Evolutionary conservation across 2,888 invertebrate species (phyloP).

Genomic region (Caenorhabditis becei): DNA sequence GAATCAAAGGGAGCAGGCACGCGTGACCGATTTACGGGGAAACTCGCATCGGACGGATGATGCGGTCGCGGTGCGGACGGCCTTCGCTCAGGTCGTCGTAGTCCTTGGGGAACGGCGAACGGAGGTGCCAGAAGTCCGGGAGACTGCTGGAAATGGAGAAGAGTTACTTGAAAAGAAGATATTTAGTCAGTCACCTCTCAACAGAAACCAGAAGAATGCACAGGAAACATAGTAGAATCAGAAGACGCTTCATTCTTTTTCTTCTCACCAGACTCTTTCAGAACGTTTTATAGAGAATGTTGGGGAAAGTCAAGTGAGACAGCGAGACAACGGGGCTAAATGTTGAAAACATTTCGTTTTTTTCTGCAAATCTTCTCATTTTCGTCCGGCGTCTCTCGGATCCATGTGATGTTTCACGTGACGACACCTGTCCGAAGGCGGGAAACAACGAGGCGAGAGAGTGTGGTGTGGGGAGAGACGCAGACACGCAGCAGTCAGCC

Average conservation of each 20-base stretch:
- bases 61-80: slow-evolving; percentile 29
- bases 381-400: slow-evolving; percentile 14
- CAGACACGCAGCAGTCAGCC: slow-evolving; percentile 39
- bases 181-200: slow-evolving; percentile 28
- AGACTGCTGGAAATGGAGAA: slow-evolving; percentile 46
- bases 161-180: not conserved
- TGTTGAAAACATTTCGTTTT: slow-evolving; percentile 58
- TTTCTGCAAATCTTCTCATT: slow-evolving; percentile 47
- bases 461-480: slow-evolving; percentile 9
- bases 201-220: slow-evolving; percentile 39
- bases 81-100: slow-evolving; percentile 39
- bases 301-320: slow-evolving; percentile 13
- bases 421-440: slow-evolving; percentile 43
- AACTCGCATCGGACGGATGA: slow-evolving; percentile 47
- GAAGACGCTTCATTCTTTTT: slow-evolving; percentile 15
- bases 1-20: not conserved
- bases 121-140: slow-evolving; percentile 52
- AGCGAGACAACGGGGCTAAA: slow-evolving; percentile 13
- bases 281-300: slow-evolving; percentile 17
- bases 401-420: slow-evolving; percentile 3
- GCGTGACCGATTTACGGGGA: slow-evolving; percentile 13
- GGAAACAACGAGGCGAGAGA: slow-evolving; percentile 31
- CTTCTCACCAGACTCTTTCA: no score
- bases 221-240: slow-evolving; percentile 18
- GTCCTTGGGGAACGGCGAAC: slow-evolving; percentile 59